Evolutionary conservation across 1,140 invertebrate genomes (phyloP), one percentile per base, ranked within the genome.

Genomic region (Macrobrachium nipponense): DNA sequence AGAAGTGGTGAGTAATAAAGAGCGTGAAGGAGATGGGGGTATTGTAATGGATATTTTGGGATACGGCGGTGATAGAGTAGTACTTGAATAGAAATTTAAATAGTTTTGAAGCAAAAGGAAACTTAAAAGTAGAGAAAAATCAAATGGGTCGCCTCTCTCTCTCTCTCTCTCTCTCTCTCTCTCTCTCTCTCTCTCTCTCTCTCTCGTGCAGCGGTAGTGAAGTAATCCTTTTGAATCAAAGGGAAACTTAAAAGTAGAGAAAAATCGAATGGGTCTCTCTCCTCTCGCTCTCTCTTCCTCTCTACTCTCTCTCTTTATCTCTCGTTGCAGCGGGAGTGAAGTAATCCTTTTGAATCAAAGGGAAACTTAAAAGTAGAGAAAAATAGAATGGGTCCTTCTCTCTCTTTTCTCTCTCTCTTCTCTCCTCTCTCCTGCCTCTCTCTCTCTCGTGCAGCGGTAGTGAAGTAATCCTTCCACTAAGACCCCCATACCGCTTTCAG

Each of bases 101-200:
- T 36, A 4, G 27, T 36, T 36, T 36, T 36, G 27, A 36, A 36
- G 1, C 1, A 36, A 36, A 36, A 4, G 27, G 27, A 36, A 36
- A 36, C 27, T 36, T 36, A 4, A 2, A 36, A 36, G 27, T 36
- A 36, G 27, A 36, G 27, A 36, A 36, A 36, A 36, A 36, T 36
- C 27, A 1, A 36, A 36, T 36, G 27, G 27, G 4, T 4, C 27
- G 1, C 27, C 68, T 5, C 27, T n/a, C 12, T 14, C 64, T 66
- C 64, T 66, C 64, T 66, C 64, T 66, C 64, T 66, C 64, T 66
- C 64, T 66, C 64, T 66, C 64, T 66, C 64, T 66, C 64, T 66
- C 64, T 66, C 64, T 66, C 64, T 66, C 64, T 66, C 64, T 66
- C 64, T 66, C 64, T 66, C 64, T 18, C n/a, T n/a, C 36, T 51